A percentile compares a stretch with the other conserved stretches of the same genome.
These are phyloP conservation scores for Gambusia yucatana DNA, from an alignment of 2,797 vertebrate species.

Conservation along the genomic window DNA sequence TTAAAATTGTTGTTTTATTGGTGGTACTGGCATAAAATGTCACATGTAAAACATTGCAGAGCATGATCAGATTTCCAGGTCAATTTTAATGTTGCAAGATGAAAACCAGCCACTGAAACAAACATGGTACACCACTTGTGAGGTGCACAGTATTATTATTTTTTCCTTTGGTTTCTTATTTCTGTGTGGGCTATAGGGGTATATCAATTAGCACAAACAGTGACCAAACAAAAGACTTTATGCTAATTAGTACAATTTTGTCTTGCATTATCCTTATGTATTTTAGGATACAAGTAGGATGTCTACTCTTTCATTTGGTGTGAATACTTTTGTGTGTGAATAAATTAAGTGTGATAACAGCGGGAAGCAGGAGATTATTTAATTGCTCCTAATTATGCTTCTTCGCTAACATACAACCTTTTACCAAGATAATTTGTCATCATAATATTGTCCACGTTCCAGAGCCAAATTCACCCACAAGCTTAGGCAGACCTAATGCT, in stretches of 20 bases:
- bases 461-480: constrained; percentile 64
- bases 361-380: constrained; percentile 29
- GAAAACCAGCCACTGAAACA: constrained; percentile 15
- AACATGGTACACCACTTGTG: constrained; percentile 34
- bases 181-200: constrained; percentile 9
- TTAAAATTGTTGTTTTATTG: not conserved
- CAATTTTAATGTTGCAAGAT: not conserved
- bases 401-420: constrained; percentile 37
- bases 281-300: constrained; percentile 7
- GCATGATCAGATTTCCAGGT: not conserved
- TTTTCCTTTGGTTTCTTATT: constrained; percentile 18
- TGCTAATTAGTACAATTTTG: constrained; percentile 22
- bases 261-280: constrained; percentile 1
- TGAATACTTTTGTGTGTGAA: not conserved
- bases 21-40: not conserved
- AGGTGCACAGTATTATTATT: constrained; percentile 11
- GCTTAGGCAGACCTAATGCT: constrained; percentile 51
- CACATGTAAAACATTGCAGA: not conserved
- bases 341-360: constrained; percentile 9
- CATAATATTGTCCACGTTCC: constrained; percentile 45
- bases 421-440: constrained; percentile 54
- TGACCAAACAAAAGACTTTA: constrained; percentile 37
- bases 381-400: constrained; percentile 27
- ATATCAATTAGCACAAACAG: constrained; percentile 18
- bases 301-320: not conserved